These are phyloP conservation scores for Sinotaia quadrata DNA, from an alignment of 2,888 invertebrate genomes.

Conservation along the genomic window DNA sequence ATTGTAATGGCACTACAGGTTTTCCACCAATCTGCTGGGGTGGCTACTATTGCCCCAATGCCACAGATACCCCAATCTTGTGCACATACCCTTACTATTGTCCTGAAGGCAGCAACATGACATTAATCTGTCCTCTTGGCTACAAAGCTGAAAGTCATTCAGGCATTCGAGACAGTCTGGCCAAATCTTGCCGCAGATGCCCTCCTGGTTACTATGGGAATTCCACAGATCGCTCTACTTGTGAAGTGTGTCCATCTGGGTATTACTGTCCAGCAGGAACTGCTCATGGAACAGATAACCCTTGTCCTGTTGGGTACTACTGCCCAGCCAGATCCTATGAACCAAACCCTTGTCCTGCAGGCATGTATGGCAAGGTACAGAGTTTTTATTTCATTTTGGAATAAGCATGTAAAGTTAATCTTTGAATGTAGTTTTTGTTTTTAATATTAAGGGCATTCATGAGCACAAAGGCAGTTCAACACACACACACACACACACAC, in stretches of 20 bases:
- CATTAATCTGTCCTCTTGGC: constrained; percentile 60
- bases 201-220: constrained; percentile 67
- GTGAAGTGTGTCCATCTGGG: constrained; percentile 65
- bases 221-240: constrained; percentile 53
- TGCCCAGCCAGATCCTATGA: constrained; percentile 57
- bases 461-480: no score
- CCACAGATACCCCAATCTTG: constrained; percentile 56
- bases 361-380: constrained; percentile 52
- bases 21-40: constrained; percentile 61
- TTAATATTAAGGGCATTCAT: no score
- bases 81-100: constrained; percentile 66
- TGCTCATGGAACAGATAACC: constrained; percentile 53
- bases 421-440: no score
- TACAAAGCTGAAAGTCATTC: constrained; percentile 55
- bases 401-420: no score
- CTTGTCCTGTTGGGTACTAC: constrained; percentile 59
- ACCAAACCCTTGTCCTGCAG: constrained; percentile 58
- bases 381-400: no score
- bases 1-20: constrained; percentile 62
- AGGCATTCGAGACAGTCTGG: constrained; percentile 51
- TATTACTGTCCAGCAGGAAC: constrained; percentile 69
- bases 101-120: constrained; percentile 63
- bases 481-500: no score
- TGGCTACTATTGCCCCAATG: constrained; percentile 67
- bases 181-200: constrained; percentile 61